Evolutionary conservation across 2,888 invertebrate genomes (phyloP).

Genomic region (Drosophila kokeensis): DNA sequence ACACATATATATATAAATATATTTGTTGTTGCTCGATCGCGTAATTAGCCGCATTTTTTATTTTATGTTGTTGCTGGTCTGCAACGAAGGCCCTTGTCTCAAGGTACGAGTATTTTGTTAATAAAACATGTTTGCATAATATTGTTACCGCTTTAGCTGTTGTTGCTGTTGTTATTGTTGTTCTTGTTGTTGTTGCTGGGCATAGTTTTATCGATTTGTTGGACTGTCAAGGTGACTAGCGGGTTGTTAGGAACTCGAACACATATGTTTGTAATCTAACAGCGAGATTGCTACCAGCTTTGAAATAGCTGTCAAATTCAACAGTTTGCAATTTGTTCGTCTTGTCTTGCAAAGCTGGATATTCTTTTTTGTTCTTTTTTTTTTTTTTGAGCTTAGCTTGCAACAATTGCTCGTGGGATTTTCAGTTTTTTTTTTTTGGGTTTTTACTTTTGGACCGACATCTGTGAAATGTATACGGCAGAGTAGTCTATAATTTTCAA

Average conservation of each 20-base stretch:
- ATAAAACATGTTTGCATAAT: conserved; percentile 70
- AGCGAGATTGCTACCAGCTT: conserved; percentile 10
- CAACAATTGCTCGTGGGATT: conserved; percentile 52
- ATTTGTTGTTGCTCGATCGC: conserved; percentile 40
- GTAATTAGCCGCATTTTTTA: conserved; percentile 73
- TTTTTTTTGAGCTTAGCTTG: conserved; percentile 23
- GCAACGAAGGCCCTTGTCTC: conserved; percentile 71
- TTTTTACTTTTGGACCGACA: conserved; percentile 47
- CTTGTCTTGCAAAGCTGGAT: neutral
- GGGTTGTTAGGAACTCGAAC: conserved; percentile 26
- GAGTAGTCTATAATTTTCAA: conserved; percentile 69
- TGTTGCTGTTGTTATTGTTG: conserved; percentile 17
- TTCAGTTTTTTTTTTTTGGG: conserved; percentile 38
- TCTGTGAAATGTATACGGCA: conserved; percentile 68
- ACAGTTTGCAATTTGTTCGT: neutral
- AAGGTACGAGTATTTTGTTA: conserved; percentile 58
- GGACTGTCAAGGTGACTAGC: conserved; percentile 64
- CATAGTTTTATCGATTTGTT: conserved; percentile 31
- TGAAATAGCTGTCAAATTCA: conserved; percentile 14
- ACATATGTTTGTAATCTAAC: conserved; percentile 30
- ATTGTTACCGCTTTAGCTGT: conserved; percentile 15
- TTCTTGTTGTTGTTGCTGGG: conserved; percentile 22
- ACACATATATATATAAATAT: conserved; percentile 20
- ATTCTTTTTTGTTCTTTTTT: conserved; percentile 7
- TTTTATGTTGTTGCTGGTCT: conserved; percentile 34